A percentile compares a stretch with the other conserved stretches of the same genome.
These are phyloP conservation scores for Drosophila hamatofila DNA, from an alignment of 2,888 invertebrate genomes.

Conservation along the genomic window DNA sequence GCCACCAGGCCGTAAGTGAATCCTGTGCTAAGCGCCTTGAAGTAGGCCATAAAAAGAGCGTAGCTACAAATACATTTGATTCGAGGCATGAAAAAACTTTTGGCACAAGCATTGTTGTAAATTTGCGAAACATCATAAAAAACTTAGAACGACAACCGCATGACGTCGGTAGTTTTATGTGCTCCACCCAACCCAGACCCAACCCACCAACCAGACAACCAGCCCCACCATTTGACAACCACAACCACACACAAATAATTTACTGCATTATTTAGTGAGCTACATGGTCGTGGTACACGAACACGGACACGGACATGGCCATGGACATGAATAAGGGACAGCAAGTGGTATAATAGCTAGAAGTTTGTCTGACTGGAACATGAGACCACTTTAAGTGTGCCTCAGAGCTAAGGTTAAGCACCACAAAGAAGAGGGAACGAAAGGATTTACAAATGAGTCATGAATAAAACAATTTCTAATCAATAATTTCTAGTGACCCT, in stretches of 20 bases:
- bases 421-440: conserved; percentile 28
- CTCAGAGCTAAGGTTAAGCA: conserved; percentile 64
- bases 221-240: conserved; percentile 27
- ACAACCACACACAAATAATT: conserved; percentile 42
- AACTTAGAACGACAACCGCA: conserved; percentile 19
- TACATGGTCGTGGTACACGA: conserved; percentile 16
- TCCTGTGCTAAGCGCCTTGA: conserved; percentile 53
- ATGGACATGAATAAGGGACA: conserved; percentile 4
- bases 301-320: neutral
- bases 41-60: conserved; percentile 61
- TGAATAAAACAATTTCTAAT: conserved; percentile 32
- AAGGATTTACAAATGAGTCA: conserved; percentile 13
- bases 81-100: conserved; percentile 41
- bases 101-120: conserved; percentile 38
- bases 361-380: conserved; percentile 42
- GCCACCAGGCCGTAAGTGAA: conserved; percentile 38
- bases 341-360: conserved; percentile 41
- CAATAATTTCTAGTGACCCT: conserved; percentile 22
- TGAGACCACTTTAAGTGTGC: conserved; percentile 62
- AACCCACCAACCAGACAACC: conserved; percentile 1
- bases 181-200: conserved; percentile 8
- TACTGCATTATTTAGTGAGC: conserved; percentile 60
- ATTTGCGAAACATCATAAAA: conserved; percentile 50
- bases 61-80: conserved; percentile 43
- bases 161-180: conserved; percentile 39